phyloP scores from a whole-genome alignment of 2,888 invertebrate genomes.

The Bellardia bayeri region DNA sequence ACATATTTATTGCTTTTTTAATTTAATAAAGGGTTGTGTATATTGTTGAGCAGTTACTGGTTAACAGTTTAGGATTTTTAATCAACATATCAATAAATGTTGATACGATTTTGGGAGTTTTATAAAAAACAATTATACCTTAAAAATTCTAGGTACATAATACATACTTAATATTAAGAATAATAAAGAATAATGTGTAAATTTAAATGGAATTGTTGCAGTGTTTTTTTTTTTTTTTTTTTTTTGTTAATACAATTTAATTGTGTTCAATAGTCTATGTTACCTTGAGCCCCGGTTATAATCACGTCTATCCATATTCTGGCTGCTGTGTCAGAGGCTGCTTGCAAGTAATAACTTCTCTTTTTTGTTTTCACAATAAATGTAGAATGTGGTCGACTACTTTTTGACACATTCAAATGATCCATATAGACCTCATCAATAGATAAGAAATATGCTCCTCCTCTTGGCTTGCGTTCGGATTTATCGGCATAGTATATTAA shows the following conservation, averaged over 20 bases:
- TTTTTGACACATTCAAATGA: conserved; percentile 94
- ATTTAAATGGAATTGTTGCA: conserved; percentile 46
- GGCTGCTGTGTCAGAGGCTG: conserved; percentile 95
- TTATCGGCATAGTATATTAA: conserved; percentile 96
- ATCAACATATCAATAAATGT: neutral
- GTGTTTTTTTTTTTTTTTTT: neutral
- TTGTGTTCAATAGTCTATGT: conserved; percentile 59
- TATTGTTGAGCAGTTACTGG: conserved; percentile 8
- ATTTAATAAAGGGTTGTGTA: neutral
- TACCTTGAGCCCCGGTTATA: conserved; percentile 78
- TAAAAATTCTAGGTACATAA: conserved; percentile 38
- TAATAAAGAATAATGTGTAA: neutral
- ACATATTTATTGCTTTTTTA: too few species aligned
- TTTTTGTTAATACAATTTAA: conserved; percentile 1
- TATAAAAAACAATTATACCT: conserved; percentile 35
- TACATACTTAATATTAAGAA: conserved; percentile 10
- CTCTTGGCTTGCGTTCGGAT: conserved; percentile 93
- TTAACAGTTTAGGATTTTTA: neutral
- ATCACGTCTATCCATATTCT: conserved; percentile 94
- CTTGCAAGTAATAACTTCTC: conserved; percentile 93
- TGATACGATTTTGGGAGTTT: conserved; percentile 17
- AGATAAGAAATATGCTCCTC: conserved; percentile 95
- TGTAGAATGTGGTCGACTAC: conserved; percentile 93
- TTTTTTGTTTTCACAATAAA: conserved; percentile 96
- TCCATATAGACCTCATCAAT: conserved; percentile 90